A percentile compares a stretch with the other conserved stretches of the same genome.
Evolutionary conservation across 2,797 vertebrate genomes (phyloP).

Genomic region (Leptatherina wallacei): DNA sequence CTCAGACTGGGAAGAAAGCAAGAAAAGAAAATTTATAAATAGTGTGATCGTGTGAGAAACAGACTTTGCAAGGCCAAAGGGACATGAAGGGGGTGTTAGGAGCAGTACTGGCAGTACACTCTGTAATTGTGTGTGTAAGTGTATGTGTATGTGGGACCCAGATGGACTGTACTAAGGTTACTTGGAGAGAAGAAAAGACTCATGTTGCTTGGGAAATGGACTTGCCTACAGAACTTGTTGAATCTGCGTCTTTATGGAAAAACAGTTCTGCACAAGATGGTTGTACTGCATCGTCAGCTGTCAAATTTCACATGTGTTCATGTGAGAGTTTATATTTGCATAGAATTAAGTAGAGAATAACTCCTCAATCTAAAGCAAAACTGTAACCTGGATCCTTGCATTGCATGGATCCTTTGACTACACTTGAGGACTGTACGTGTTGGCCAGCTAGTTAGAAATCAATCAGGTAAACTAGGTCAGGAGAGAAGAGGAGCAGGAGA

Average conservation of each 20-base stretch:
- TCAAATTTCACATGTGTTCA: slow-evolving; percentile 41
- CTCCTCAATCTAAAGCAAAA: slow-evolving; percentile 6
- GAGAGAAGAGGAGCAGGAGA: slow-evolving; percentile 54
- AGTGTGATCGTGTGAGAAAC: slow-evolving; percentile 68
- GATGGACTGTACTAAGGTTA: slow-evolving; percentile 77
- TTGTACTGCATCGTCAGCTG: slow-evolving; percentile 23
- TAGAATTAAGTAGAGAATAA: not conserved
- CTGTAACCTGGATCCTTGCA: slow-evolving; percentile 13
- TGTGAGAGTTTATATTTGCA: not conserved
- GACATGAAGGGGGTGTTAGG: slow-evolving; percentile 72
- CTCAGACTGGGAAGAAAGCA: slow-evolving; percentile 19
- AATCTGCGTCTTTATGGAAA: slow-evolving; percentile 52
- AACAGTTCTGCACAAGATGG: slow-evolving; percentile 42
- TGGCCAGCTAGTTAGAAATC: slow-evolving; percentile 69
- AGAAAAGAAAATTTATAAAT: slow-evolving; percentile 58
- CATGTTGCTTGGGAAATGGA: slow-evolving; percentile 63
- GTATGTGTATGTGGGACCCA: slow-evolving; percentile 58
- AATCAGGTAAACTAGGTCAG: slow-evolving; percentile 79
- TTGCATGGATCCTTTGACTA: too few relatives aligned
- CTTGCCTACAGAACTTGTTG: slow-evolving; percentile 55
- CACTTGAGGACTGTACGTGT: slow-evolving; percentile 40
- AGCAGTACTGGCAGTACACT: slow-evolving; percentile 76
- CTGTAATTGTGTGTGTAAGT: slow-evolving; percentile 50
- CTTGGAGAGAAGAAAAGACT: slow-evolving; percentile 72
- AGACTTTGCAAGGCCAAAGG: slow-evolving; percentile 74